Base-by-base conservation (phyloP, 2,888 invertebrate genomes). In the Polymixis flavicincta region DNA sequence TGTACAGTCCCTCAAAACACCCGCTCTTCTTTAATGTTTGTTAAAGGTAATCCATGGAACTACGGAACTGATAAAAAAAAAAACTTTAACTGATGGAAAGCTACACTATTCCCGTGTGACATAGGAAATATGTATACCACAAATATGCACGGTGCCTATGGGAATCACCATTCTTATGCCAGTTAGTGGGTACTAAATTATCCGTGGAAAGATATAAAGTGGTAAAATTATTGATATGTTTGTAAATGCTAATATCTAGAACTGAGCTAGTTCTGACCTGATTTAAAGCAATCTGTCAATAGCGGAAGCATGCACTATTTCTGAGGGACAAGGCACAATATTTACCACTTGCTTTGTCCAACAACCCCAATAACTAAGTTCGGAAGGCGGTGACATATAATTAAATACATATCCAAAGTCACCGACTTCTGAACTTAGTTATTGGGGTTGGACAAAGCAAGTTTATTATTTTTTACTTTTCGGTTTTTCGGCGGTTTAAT, bases 201-300 rank as follows among this genome's bases (percentile, higher is more conserved):
- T 98, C 96, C 97, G 97, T 92, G 98, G 97, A 92, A 99, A 99
- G 89, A n/a, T 13, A n/a, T n/a, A n/a, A n/a, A n/a, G n/a, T 54
- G 11, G 54, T 54, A n/a, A 54, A n/a, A 54, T 54, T n/a, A n/a
- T n/a, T 54, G 11, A n/a, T 25, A 14, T 25, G 14, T 55, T 28
- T 25, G 55, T 57, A 57, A 28, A 57, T 57, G 25, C 55, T 25
- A 7, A 55, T 55, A 25, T 55, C 14, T 55, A 2, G 14, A 55
- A 28, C 28, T 25, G 28, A 57, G 13, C 25, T 55, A 55, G 14
- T 55, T 13, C 14, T 25, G 25, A 55, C 25, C 28, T 5, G 19
- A 11, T 32, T 32, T 19, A 0, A n/a, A n/a, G n/a, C n/a, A n/a
- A 55, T 25, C 17, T 25, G 17, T 55, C 17, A 28, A 28, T 55